phyloP scores from a whole-genome alignment of 2,113 vertebrate genomes.

The Ceratotherium simum region DNA sequence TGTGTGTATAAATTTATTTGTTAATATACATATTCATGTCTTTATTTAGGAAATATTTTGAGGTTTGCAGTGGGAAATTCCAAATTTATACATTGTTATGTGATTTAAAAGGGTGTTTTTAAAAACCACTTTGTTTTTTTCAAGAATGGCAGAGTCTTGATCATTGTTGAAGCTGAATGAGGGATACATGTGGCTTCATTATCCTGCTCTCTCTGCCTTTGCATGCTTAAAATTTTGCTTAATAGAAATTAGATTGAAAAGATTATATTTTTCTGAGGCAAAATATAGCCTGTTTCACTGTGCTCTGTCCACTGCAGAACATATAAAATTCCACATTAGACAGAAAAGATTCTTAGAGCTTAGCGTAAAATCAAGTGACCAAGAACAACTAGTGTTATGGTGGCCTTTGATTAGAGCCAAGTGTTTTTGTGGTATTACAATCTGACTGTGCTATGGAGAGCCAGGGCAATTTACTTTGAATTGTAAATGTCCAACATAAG shows the following conservation, averaged over 20 bases:
- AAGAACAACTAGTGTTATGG: constrained; percentile 59
- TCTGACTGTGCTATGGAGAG: constrained; percentile 42
- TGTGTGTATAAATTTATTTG: constrained; percentile 36
- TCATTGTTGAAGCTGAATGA: constrained; percentile 16
- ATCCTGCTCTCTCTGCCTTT: not conserved
- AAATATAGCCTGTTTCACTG: constrained; percentile 2
- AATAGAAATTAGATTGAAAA: constrained; percentile 68
- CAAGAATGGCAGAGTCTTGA: constrained; percentile 36
- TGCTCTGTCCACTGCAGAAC: constrained; percentile 59
- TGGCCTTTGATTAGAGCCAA: constrained; percentile 76
- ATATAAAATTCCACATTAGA: constrained; percentile 50
- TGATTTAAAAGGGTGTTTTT: not conserved
- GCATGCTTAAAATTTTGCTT: constrained; percentile 36
- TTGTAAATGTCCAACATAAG: constrained; percentile 63
- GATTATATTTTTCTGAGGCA: constrained; percentile 49
- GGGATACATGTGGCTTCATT: not conserved
- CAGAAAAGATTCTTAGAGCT: constrained; percentile 48
- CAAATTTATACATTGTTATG: not conserved
- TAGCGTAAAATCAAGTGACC: constrained; percentile 75
- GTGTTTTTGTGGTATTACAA: constrained; percentile 64
- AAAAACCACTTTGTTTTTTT: not conserved
- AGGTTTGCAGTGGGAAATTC: not conserved
- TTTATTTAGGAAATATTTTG: constrained; percentile 67
- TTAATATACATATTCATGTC: constrained; percentile 30
- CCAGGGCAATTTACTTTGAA: constrained; percentile 72